Evolutionary conservation across 2,797 vertebrate genomes (phyloP).

Genomic region (Dallia pectoralis): DNA sequence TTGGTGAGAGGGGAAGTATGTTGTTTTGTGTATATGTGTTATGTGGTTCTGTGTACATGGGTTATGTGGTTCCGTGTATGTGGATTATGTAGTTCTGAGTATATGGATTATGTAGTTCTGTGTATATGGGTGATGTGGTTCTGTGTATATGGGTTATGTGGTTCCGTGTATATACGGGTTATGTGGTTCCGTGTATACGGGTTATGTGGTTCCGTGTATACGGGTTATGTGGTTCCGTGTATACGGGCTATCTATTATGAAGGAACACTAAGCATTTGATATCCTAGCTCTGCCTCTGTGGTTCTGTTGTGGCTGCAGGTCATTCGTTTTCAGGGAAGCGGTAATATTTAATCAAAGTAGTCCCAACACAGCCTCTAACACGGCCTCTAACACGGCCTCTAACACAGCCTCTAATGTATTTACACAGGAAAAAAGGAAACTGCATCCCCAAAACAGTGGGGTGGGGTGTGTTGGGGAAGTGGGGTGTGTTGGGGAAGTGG

Average conservation of each 20-base stretch:
- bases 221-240: background rate
- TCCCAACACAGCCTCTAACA: slow-evolving; percentile 68
- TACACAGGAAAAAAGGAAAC: slow-evolving; percentile 35
- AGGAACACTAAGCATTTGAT: background rate
- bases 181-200: background rate
- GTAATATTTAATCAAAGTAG: slow-evolving; percentile 77
- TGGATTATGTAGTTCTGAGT: background rate
- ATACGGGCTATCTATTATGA: background rate
- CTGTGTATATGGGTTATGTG: background rate
- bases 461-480: too few species aligned
- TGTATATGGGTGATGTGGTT: background rate
- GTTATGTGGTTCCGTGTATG: background rate
- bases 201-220: background rate
- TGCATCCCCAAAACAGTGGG: slow-evolving; percentile 38
- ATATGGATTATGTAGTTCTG: background rate
- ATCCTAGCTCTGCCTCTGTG: slow-evolving; percentile 36
- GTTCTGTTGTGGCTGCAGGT: slow-evolving; percentile 69
- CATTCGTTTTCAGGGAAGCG: slow-evolving; percentile 73
- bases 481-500: too few species aligned
- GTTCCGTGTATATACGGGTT: background rate
- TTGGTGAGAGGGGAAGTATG: too few species aligned
- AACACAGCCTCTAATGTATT: slow-evolving; percentile 71
- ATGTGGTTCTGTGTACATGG: background rate
- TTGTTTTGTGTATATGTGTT: background rate
- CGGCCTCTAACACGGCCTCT: slow-evolving; percentile 66